Conservation (phyloP, 2,888 invertebrate genomes). For the Callimorpha dominula region DNA sequence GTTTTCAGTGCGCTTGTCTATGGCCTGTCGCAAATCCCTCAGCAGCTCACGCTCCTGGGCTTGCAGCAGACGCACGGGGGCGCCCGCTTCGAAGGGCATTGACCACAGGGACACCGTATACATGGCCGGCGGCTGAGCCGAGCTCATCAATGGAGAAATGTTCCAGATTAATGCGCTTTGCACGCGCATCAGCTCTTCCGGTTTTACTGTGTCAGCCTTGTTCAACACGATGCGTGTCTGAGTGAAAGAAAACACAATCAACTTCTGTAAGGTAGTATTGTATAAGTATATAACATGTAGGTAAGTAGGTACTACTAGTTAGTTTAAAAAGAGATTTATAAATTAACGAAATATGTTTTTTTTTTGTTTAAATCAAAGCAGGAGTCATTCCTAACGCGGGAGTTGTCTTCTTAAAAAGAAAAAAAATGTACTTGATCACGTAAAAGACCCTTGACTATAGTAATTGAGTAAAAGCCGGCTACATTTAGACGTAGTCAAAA, state of each 20-base stretch:
- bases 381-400: too few relatives aligned
- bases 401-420: too few relatives aligned
- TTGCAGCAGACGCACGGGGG: constrained; percentile 92
- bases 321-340: background rate
- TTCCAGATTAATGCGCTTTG: constrained; percentile 98
- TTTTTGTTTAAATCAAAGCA: too few relatives aligned
- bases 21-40: constrained; percentile 93
- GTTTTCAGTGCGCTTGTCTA: constrained; percentile 96
- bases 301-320: background rate
- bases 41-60: constrained; percentile 96
- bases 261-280: background rate
- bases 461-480: background rate
- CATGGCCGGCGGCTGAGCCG: constrained; percentile 96
- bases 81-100: constrained; percentile 92
- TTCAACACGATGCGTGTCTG: constrained; percentile 97
- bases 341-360: too few relatives aligned
- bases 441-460: background rate
- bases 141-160: constrained; percentile 98
- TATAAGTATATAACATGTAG: too few relatives aligned
- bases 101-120: constrained; percentile 97
- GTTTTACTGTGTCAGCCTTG: constrained; percentile 97
- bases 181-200: constrained; percentile 96
- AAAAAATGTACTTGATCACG: too few relatives aligned
- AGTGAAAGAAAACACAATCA: background rate
- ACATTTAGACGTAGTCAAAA: background rate